Base-by-base conservation (phyloP, 2,888 invertebrate genomes). In the Seira sanloemensis region DNA sequence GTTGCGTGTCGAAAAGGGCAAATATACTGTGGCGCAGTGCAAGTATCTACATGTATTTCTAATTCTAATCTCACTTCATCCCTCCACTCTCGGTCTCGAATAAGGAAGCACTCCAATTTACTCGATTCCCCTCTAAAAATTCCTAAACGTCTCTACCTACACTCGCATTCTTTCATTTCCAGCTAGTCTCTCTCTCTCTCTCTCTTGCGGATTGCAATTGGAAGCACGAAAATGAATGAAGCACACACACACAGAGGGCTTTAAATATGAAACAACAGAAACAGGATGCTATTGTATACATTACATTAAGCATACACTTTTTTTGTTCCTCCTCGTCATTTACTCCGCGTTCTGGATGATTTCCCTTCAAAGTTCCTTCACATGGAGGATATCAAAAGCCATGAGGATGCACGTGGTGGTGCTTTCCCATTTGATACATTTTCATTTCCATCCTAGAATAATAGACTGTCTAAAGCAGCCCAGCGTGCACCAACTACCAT, bases 81-180 rank as follows among this genome's bases (percentile, higher is more conserved):
- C 37, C 37, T 37, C 37, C 37, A 37, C 12, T 37, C 37, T 37
- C 12, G 12, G 5, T 37, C 37, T 37, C 12, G 37, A 37, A 37
- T 37, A 5, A 37, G 37, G 37, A 37, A 37, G 12, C 37, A 37
- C 5, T 37, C 12, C 37, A 37, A 37, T 24, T 67, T 19, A 67
- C 24, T 21, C 1, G 9, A 5, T 67, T 4, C 9, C 67, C 21
- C 24, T 23, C 18, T 23, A 21, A 19, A 19, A n/a, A 67, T 9
- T 67, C n/a, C 24, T 7, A 67, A 9, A 21, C 67, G 24, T 71
- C 78, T 62, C 58, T 78, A 21, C 62, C 54, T 71, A 25, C 46
- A 5, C 46, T n/a, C 46, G 27, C 27, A 26, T 5, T 68, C 18
- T 26, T 46, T 71, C 9, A 7, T 21, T 72, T 72, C 23, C 46